A percentile compares a stretch with the other conserved stretches of the same genome.
phyloP scores from a whole-genome alignment of 2,888 invertebrate genomes.

The Petrolisthes cinctipes region DNA sequence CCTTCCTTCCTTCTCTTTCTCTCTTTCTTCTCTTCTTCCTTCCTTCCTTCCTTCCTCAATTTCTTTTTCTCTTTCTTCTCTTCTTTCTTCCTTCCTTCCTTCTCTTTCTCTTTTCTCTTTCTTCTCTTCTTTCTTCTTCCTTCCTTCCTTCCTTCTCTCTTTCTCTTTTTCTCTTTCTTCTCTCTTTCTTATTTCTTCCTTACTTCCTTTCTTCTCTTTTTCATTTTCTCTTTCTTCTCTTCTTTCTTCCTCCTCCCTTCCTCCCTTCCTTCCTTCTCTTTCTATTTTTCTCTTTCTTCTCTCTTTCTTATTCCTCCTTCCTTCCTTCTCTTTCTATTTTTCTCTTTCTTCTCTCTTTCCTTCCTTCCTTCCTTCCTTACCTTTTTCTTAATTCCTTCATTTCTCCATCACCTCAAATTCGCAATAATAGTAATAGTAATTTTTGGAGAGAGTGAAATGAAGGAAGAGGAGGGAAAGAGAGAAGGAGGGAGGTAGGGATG shows the following conservation, averaged over 20 bases:
- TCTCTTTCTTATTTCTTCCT: not conserved
- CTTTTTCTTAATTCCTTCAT: not conserved
- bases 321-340: not conserved
- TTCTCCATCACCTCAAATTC: not conserved
- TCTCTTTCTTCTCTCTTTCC: not conserved
- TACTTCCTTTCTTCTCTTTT: not conserved
- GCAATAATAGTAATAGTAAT: too few relatives aligned
- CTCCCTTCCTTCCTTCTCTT: not conserved
- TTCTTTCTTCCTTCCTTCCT: constrained; percentile 6
- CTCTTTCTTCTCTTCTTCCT: not conserved
- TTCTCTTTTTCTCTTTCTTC: not conserved
- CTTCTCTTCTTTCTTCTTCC: constrained; percentile 26
- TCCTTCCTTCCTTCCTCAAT: not conserved
- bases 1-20: not conserved
- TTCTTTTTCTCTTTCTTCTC: constrained; percentile 6
- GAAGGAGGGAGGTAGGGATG: too few relatives aligned
- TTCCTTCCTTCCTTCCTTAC: not conserved
- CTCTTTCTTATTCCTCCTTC: not conserved
- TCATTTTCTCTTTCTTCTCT: not conserved
- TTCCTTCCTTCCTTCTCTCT: not conserved
- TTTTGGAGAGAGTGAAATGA: too few relatives aligned
- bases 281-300: not conserved
- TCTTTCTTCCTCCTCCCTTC: not conserved
- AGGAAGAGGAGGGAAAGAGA: not conserved
- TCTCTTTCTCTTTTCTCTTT: too few relatives aligned